Evolutionary conservation across 1,140 invertebrate genomes (phyloP), one percentile per base, ranked within the genome.

Genomic region (Drosophila micromelanica): DNA sequence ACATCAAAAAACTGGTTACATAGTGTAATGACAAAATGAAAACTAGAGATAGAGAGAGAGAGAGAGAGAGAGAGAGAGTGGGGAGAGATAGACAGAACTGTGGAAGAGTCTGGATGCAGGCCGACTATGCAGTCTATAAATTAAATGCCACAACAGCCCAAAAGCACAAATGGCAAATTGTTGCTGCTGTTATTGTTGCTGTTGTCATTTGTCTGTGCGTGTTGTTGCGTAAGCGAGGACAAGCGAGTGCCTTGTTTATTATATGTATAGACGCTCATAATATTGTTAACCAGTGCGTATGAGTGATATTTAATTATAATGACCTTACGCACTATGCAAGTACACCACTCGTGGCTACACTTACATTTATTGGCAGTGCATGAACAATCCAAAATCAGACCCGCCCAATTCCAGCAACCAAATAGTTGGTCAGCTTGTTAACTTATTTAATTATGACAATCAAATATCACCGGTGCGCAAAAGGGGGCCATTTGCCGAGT

Each of bases 301-400:
- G 84, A 82, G 78, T 82, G 69, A 87, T 89, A 87, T 87, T 74
- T 82, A 74, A 74, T 79, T 87, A 73, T 82, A 62, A 73, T 86
- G 71, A 71, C 74, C 71, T 52, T 30, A 59, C n/a, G 68, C 73
- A 76, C 61, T 61, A 54, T 61, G 65, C 38, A 30, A 60, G 40
- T 62, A 62, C 3, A 20, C 52, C 42, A 38, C 68, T 61, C 12
- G 45, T 23, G 60, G 51, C 46, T 42, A 64, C 43, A 40, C 20
- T 45, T 42, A 68, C 63, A 73, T 40, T 73, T 54, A 67, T 73
- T 73, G 54, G 63, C 40, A 67, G 5, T 30, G 23, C 67, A 45
- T 8, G 23, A 40, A 15, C 37, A 23, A 11, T 7, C 49, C 46
- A 43, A 27, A 5, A 11, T 2, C 13, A 9, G n/a, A 4, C 13